These are phyloP conservation scores for Pedicia rivosa DNA, from an alignment of 2,888 invertebrate species.

Conservation along the genomic window DNA sequence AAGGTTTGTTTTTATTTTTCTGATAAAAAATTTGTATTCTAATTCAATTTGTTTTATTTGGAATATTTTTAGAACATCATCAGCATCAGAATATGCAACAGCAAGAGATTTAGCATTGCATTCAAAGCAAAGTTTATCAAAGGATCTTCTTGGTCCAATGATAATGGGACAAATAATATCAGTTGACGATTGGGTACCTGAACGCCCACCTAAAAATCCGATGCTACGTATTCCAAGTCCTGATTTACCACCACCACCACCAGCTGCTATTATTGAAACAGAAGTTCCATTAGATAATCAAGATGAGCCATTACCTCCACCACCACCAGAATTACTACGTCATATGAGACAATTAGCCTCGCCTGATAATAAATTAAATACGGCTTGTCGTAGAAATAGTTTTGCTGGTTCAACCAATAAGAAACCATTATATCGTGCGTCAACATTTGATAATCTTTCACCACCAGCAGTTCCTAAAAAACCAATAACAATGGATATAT, in stretches of 20 bases:
- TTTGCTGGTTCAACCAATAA: constrained; percentile 29
- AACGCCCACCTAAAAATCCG: constrained; percentile 63
- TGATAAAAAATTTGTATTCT: not conserved
- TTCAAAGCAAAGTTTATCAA: constrained; percentile 12
- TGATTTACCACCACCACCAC: constrained; percentile 30
- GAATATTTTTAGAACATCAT: constrained; percentile 35
- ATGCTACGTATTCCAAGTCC: constrained; percentile 35
- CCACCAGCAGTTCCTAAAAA: constrained; percentile 27
- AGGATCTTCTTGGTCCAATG: constrained; percentile 39
- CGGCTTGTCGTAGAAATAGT: constrained; percentile 29
- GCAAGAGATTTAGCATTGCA: constrained; percentile 24
- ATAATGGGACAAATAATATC: constrained; percentile 45
- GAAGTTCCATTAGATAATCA: constrained; percentile 17
- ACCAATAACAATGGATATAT: constrained; percentile 19
- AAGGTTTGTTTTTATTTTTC: constrained; percentile 6
- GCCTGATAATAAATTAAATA: constrained; percentile 19
- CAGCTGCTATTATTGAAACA: constrained; percentile 19
- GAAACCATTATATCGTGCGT: constrained; percentile 17
- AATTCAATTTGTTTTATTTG: not conserved
- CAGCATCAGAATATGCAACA: constrained; percentile 48
- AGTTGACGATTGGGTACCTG: constrained; percentile 53
- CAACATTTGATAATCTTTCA: constrained; percentile 12
- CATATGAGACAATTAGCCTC: constrained; percentile 11
- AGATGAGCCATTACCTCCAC: constrained; percentile 30
- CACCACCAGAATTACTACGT: constrained; percentile 29